Conservation (phyloP, 2,888 invertebrate species). For the Maniola hyperantus region DNA sequence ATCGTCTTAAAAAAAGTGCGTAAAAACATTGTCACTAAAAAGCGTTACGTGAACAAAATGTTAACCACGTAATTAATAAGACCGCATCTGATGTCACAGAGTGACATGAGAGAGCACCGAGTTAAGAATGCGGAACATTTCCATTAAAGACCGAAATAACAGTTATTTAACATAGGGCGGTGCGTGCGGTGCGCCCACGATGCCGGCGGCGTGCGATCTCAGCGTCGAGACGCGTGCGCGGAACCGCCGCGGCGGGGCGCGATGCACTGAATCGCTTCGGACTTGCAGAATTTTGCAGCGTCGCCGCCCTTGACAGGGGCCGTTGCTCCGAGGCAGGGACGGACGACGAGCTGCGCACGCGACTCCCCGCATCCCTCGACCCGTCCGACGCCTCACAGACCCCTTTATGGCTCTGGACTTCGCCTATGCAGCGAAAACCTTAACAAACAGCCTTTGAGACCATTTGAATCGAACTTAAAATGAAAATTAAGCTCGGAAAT, state of each 20-base stretch:
- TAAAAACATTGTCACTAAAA: conserved; percentile 56
- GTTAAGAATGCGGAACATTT: conserved; percentile 77
- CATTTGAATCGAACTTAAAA: background rate
- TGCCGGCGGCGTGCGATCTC: conserved; percentile 52
- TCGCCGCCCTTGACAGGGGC: conserved; percentile 83
- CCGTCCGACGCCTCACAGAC: conserved; percentile 53
- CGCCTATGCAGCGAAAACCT: conserved; percentile 6
- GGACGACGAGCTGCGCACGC: conserved; percentile 77
- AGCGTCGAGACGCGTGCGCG: conserved; percentile 68
- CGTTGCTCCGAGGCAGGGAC: conserved; percentile 82
- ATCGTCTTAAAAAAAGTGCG: conserved; percentile 56
- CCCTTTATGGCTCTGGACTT: conserved; percentile 36
- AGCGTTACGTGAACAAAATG: conserved; percentile 55
- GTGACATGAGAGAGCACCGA: conserved; percentile 58
- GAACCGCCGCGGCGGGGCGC: conserved; percentile 80
- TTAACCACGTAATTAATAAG: conserved; percentile 46
- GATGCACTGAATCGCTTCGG: conserved; percentile 79
- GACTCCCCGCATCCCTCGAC: conserved; percentile 67
- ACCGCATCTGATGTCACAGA: conserved; percentile 43
- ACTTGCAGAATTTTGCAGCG: conserved; percentile 82
- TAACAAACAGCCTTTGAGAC: background rate
- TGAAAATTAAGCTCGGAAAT: background rate
- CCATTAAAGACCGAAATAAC: conserved; percentile 79
- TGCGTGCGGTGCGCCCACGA: conserved; percentile 57
- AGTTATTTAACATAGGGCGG: conserved; percentile 77